These are phyloP conservation scores for Turritopsis dohrnii DNA, from an alignment of 30 jellyfish, hydroid and myxozoan species.

Conservation along the genomic window DNA sequence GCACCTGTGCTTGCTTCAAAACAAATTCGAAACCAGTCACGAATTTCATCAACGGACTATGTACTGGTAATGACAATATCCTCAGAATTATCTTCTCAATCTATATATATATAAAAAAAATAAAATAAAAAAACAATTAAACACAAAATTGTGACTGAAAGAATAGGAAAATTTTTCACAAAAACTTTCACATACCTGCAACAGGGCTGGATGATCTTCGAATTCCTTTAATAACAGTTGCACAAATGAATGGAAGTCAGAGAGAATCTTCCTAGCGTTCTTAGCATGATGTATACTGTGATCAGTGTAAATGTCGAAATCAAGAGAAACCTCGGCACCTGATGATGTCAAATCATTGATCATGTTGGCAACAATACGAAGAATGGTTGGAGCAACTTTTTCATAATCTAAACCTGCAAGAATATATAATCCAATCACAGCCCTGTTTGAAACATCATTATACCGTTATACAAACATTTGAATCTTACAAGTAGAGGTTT, in stretches of 20 bases:
- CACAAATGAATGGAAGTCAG: constrained; percentile 38
- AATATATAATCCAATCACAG: not conserved
- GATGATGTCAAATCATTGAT: not conserved
- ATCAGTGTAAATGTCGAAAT: constrained; percentile 66
- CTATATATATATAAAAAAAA: constrained; percentile 33
- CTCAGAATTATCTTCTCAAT: constrained; percentile 55
- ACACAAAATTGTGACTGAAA: not conserved
- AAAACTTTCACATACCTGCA: constrained; percentile 45
- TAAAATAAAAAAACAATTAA: not conserved
- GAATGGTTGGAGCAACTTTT: not conserved
- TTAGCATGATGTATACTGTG: constrained; percentile 45
- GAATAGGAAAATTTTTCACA: not conserved
- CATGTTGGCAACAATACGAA: not conserved
- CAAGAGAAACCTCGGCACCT: not conserved
- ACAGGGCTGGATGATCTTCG: constrained; percentile 86
- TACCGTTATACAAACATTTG: not conserved
- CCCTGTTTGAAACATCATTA: not conserved
- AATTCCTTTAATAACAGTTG: constrained; percentile 39
- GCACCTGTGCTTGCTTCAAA: constrained; percentile 79
- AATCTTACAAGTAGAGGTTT: not conserved
- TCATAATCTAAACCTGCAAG: constrained; percentile 1
- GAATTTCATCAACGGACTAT: constrained; percentile 85
- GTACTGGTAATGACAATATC: constrained; percentile 52
- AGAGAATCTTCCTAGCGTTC: constrained; percentile 35
- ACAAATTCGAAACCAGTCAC: constrained; percentile 88